A percentile compares a stretch with the other conserved stretches of the same genome.
phyloP scores from a whole-genome alignment of 2,888 invertebrate species.

The Oxycera nigricornis region DNA sequence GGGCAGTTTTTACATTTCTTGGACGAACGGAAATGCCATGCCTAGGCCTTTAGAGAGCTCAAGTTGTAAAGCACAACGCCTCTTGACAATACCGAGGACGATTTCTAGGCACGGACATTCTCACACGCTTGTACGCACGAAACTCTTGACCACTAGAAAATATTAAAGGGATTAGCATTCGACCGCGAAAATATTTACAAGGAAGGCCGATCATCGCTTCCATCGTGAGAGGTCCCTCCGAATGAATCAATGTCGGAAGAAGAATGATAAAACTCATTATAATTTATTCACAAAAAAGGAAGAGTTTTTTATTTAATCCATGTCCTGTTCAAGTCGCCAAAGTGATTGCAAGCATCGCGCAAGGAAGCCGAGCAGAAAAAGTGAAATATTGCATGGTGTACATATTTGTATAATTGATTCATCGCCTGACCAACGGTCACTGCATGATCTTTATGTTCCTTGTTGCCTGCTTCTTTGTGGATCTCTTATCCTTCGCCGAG shows the following conservation, averaged over 20 bases:
- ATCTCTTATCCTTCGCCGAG: constrained; percentile 3
- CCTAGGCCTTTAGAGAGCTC: neutral
- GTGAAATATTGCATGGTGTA: constrained; percentile 28
- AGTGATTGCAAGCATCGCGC: neutral
- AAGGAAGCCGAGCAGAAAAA: constrained; percentile 24
- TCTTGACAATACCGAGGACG: constrained; percentile 24
- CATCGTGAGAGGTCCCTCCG: neutral
- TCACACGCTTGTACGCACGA: constrained; percentile 28
- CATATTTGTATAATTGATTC: constrained; percentile 50
- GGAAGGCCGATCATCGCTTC: constrained; percentile 33
- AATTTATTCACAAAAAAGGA: constrained; percentile 32
- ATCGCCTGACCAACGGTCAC: constrained; percentile 53
- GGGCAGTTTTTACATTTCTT: neutral
- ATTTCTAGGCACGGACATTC: constrained; percentile 24
- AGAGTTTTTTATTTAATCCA: neutral
- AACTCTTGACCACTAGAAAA: constrained; percentile 27
- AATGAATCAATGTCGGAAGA: constrained; percentile 8
- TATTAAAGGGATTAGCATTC: constrained; percentile 39
- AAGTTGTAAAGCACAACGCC: constrained; percentile 18
- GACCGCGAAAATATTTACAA: constrained; percentile 34
- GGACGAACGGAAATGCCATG: constrained; percentile 21
- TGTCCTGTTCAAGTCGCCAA: neutral
- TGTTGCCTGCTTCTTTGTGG: neutral
- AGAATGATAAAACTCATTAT: constrained; percentile 18
- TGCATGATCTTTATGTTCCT: constrained; percentile 39